Base-by-base conservation (phyloP, 2,888 invertebrate species). In the Drosophila neotestacea region DNA sequence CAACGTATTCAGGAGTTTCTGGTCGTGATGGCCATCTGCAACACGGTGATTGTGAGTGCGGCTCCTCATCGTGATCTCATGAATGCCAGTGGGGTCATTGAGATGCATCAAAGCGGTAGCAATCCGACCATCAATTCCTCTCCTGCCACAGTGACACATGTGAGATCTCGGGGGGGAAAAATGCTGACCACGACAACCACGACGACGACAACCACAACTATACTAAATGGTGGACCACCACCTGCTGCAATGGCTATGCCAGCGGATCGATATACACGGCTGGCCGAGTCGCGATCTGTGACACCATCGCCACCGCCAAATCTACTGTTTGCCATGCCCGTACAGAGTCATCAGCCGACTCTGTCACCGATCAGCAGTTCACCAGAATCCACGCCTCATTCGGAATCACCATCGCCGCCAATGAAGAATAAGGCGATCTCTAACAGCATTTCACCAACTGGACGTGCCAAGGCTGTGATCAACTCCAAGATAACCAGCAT, bases 11-110 rank as follows among this genome's bases (percentile, higher is more conserved):
- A 96, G 85, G 98, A 98, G 91, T 99, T 99, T 93, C 95, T 99
- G 75, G 92, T 98, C 69, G 95, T 98, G 28, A 93, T 99, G 92
- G 97, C 99, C 13, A 95, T 98, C 69, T 99, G 99, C 93, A 99
- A 99, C 93, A 99, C 99, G 0, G 99, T 99, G 6, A 97, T 99
- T 59, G 98, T 99, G 56, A 96, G 98, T 77, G 94, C 95, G 54
- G 96, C 96, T 91, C 98, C 98, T 6, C 95, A 95, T 92, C 93
- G 94, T 42, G 95, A 95, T 91, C 85, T 92, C 38, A 96, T 97
- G 95, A 95, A 95, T 91, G 94, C 95, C 59, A 96, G 95, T 90
- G 95, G 95, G 28, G 91, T 94, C 28, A 94, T 95, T 55, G 94
- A 95, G 85, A 91, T 93, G 16, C 92, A 92, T 51, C 85, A 89